Conservation (phyloP, 2,888 invertebrate genomes). For the Heliconius cydno region DNA sequence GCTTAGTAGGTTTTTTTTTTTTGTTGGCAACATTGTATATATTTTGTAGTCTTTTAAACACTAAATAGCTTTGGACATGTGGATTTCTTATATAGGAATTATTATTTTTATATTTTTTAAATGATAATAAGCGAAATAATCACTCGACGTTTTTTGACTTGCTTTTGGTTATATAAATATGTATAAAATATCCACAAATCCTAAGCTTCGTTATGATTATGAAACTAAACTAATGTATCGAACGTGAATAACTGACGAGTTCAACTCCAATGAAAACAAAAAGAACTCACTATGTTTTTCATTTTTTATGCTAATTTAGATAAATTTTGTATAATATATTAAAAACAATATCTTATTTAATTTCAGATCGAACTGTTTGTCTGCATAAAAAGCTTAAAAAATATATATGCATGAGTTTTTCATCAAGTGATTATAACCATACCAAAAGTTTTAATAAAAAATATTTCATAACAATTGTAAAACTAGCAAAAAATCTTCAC, state of each 20-base stretch:
- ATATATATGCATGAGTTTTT: neutral
- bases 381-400: neutral
- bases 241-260: neutral
- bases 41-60: conserved; percentile 19
- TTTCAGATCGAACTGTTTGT: too few species aligned
- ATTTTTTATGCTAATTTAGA: neutral
- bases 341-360: neutral
- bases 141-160: neutral
- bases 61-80: conserved; percentile 5
- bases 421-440: neutral
- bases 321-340: too few species aligned
- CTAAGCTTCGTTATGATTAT: conserved; percentile 14
- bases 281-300: neutral
- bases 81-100: neutral
- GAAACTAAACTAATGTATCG: conserved; percentile 8
- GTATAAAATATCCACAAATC: conserved; percentile 6
- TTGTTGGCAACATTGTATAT: conserved; percentile 41
- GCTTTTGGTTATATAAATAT: neutral
- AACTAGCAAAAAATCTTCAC: too few species aligned
- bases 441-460: too few species aligned
- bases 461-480: too few species aligned
- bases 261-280: neutral
- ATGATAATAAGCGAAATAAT: neutral
- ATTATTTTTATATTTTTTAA: too few species aligned
- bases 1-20: conserved; percentile 27